A percentile compares a stretch with the other conserved stretches of the same genome.
Evolutionary conservation across 2,888 invertebrate genomes (phyloP).

Genomic region (Agriopis marginaria): DNA sequence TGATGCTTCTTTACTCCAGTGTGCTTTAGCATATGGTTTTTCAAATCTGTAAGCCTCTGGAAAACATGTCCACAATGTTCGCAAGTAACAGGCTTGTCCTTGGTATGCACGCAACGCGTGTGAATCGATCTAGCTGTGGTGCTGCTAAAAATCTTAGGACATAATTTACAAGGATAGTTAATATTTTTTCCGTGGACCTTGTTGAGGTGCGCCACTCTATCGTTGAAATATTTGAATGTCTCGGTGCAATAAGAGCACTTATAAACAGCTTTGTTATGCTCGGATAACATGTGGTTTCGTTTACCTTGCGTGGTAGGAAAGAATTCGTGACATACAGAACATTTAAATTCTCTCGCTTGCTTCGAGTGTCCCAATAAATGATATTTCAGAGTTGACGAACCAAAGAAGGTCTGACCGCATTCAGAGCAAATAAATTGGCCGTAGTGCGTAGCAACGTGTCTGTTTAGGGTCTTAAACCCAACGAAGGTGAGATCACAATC

Average conservation of each 20-base stretch:
- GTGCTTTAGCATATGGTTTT: slow-evolving; percentile 59
- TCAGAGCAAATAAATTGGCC: slow-evolving; percentile 72
- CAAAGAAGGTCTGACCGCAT: slow-evolving; percentile 63
- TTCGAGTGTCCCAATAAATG: neutral
- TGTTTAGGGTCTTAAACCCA: slow-evolving; percentile 35
- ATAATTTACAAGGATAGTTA: slow-evolving; percentile 31
- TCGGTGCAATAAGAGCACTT: slow-evolving; percentile 39
- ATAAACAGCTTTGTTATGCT: slow-evolving; percentile 57
- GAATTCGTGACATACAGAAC: slow-evolving; percentile 57
- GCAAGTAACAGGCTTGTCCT: neutral
- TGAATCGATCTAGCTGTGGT: neutral
- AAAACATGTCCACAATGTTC: neutral
- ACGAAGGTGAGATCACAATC: slow-evolving; percentile 11
- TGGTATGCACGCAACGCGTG: neutral
- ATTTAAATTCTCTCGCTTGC: slow-evolving; percentile 1
- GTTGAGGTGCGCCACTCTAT: slow-evolving; percentile 31
- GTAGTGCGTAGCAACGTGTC: slow-evolving; percentile 70
- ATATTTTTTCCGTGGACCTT: slow-evolving; percentile 27
- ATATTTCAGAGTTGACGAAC: neutral
- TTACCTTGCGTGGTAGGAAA: slow-evolving; percentile 57
- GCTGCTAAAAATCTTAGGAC: slow-evolving; percentile 25
- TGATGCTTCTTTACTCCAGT: slow-evolving; percentile 61
- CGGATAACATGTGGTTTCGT: slow-evolving; percentile 61
- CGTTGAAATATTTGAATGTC: slow-evolving; percentile 24
- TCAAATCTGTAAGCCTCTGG: neutral